Evolutionary conservation across 2,888 invertebrate species (phyloP).

Genomic region (Lochmaea crataegi): DNA sequence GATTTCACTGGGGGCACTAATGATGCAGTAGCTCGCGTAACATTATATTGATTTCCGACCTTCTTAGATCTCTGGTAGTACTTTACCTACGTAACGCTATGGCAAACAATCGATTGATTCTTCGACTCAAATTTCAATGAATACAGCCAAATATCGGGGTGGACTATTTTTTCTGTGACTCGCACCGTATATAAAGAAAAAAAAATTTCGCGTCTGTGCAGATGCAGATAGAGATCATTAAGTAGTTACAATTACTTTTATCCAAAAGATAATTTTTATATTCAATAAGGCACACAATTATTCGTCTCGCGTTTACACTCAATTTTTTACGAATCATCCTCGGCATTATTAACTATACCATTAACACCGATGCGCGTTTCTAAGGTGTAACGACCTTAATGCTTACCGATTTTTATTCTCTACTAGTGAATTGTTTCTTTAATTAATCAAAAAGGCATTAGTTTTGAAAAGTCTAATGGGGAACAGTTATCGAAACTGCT

Average conservation of each 20-base stretch:
- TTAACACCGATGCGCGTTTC: constrained; percentile 11
- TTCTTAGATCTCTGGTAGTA: too few relatives aligned
- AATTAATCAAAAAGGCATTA: constrained; percentile 19
- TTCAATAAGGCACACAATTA: constrained; percentile 16
- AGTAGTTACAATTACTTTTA: constrained; percentile 10
- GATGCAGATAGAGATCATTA: background rate
- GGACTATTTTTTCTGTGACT: too few relatives aligned
- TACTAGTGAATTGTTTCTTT: constrained; percentile 8
- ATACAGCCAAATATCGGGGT: too few relatives aligned
- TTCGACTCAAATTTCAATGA: too few relatives aligned
- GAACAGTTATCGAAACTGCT: constrained; percentile 17
- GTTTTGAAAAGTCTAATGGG: background rate
- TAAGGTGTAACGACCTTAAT: constrained; percentile 18
- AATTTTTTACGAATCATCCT: constrained; percentile 16
- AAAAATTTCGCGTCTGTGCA: background rate
- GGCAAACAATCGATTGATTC: too few relatives aligned
- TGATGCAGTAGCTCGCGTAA: too few relatives aligned
- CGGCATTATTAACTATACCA: constrained; percentile 12
- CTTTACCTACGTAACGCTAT: too few relatives aligned
- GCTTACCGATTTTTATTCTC: constrained; percentile 9
- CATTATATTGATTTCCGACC: too few relatives aligned
- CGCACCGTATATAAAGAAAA: background rate
- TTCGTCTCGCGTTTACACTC: constrained; percentile 3
- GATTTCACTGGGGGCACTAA: too few relatives aligned
- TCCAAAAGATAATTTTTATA: constrained; percentile 10